Evolutionary conservation across 1,140 invertebrate species (phyloP).

Genomic region (Bombus waltoni): DNA sequence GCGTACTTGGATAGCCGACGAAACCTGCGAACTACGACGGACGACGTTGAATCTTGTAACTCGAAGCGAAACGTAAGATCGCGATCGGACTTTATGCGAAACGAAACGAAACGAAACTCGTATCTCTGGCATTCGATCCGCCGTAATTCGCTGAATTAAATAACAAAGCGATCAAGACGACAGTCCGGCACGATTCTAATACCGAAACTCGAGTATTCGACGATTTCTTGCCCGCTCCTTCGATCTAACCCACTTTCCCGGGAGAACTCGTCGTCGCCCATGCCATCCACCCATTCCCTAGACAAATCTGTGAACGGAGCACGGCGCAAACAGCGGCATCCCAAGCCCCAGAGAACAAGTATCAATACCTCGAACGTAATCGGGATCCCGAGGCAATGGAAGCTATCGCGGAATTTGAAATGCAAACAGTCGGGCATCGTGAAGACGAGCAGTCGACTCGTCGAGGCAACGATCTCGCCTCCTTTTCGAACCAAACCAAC

Average conservation of each 20-base stretch:
- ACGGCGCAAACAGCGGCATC: neutral
- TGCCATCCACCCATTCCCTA: neutral
- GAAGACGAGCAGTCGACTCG: constrained; percentile 23
- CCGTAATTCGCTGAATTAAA: too few relatives aligned
- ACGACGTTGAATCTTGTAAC: too few relatives aligned
- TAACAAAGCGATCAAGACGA: neutral
- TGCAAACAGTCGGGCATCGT: constrained; percentile 15
- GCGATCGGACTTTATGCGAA: too few relatives aligned
- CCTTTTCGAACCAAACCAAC: neutral
- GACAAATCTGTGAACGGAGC: neutral
- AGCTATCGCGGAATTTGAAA: constrained; percentile 18
- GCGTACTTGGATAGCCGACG: too few relatives aligned
- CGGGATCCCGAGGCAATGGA: neutral
- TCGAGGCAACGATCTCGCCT: constrained; percentile 1
- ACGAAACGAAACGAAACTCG: too few relatives aligned
- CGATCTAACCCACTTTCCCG: constrained; percentile 7
- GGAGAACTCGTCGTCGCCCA: neutral
- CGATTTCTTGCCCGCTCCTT: neutral
- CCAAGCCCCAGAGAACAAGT: neutral
- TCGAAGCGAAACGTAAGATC: too few relatives aligned
- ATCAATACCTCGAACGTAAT: constrained; percentile 25
- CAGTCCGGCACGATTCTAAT: neutral
- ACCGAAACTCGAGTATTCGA: neutral
- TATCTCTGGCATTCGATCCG: too few relatives aligned
- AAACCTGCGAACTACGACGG: too few relatives aligned